Evolutionary conservation across 2,797 vertebrate genomes (phyloP).

Genomic region (Rallus crepitans): DNA sequence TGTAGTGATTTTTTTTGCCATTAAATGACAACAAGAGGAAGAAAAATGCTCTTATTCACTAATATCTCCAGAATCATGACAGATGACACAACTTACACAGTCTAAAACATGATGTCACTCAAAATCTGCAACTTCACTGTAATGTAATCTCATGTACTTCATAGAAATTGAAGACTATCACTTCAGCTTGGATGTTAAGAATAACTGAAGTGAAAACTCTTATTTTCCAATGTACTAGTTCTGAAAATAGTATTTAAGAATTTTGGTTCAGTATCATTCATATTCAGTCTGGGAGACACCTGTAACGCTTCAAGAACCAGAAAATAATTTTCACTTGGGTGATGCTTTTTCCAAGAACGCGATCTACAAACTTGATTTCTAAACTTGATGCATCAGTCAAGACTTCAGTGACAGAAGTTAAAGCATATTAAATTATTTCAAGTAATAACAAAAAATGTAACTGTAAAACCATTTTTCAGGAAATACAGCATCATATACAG

Average conservation of each 20-base stretch:
- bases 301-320: neutral
- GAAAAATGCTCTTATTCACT: neutral
- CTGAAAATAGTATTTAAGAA: slow-evolving; percentile 3
- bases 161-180: neutral
- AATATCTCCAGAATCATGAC: neutral
- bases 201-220: neutral
- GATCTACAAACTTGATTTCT: neutral
- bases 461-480: neutral
- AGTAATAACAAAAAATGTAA: neutral
- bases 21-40: neutral
- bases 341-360: neutral
- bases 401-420: neutral
- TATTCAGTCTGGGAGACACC: neutral
- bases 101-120: neutral
- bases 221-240: neutral
- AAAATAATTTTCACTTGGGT: neutral
- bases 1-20: neutral
- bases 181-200: neutral
- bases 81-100: neutral
- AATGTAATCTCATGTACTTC: neutral
- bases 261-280: neutral
- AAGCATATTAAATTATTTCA: neutral
- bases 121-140: neutral
- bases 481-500: neutral
- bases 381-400: neutral